Base-by-base conservation (phyloP, 2,797 vertebrate genomes). In the Coregonus suidteri region DNA sequence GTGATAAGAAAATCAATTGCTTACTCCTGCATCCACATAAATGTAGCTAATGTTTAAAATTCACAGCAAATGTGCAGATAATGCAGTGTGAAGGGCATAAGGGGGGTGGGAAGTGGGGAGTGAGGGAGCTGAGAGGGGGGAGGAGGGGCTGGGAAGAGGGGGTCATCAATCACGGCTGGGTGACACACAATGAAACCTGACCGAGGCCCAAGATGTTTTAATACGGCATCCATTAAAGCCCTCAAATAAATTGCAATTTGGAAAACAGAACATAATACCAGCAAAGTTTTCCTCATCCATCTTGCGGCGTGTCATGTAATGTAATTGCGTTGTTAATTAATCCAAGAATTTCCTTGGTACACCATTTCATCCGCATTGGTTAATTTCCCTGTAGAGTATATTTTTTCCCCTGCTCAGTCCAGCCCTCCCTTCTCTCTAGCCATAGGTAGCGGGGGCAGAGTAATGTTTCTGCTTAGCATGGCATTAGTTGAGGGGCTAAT, bases 171-270 rank as follows among this genome's bases (percentile, higher is more conserved):
- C 98, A 99, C 92, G 88, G 90, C 93, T 90, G 92, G 90, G 95
- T 98, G 98, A 99, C 98, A 98, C 93, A 96, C 83, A 90, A 96
- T 97, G 97, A 98, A 98, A 98, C 96, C 94, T 94, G 96, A 99
- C 96, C 97, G 95, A 94, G 93, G 95, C 95, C 88, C 88, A 94
- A 96, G 97, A 99, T 97, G 96, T 98, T 99, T 99, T 99, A 99
- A 99, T 98, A 98, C 98, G 95, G 95, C 96, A 98, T 98, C 98
- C 97, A 99, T 99, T 99, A 99, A 97, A 98, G 97, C 96, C 97
- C 97, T 98, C 97, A 99, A 99, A 99, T 99, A 99, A 99, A 99
- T 99, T 98, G 98, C 96, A 97, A 97, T 99, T 99, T 98, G 97
- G 97, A 99, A 99, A 99, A 99, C 97, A 97, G 97, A 98, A 96